Evolutionary conservation across 2,797 vertebrate species (phyloP), one percentile per base, ranked within the genome.

Genomic region (Pempheris klunzingeri): DNA sequence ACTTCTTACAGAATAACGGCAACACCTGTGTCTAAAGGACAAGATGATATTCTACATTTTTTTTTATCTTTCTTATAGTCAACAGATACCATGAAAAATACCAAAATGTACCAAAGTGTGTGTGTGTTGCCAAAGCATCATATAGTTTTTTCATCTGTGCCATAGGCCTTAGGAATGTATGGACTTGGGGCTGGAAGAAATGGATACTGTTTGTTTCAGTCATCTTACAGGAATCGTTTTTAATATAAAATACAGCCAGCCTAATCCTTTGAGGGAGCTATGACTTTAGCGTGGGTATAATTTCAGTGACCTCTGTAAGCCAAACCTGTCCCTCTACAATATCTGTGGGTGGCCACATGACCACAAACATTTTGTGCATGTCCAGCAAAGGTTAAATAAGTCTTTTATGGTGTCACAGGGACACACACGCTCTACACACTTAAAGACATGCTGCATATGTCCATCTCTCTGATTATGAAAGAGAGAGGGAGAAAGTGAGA

Each of bases 381-480:
- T 62, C 26, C 58, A 62, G 15, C 8, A 64, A 64, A 64, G 41
- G 50, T 73, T 30, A 55, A 7, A 12, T 7, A 20, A 44, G 39
- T 72, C 13, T 24, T 46, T 28, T 8, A 41, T 12, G 14, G n/a
- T 20, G 26, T 43, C 17, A 62, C 17, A 62, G 26, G 3, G 26
- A 46, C 22, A 22, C 10, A 20, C 20, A 54, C 30, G 38, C 30
- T 54, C 13, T 22, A 44, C 53, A 54, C 30, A 28, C 5, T 6
- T 36, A 44, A 67, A 36, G 20, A 22, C 38, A 71, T 38, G 22
- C 22, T 5, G n/a, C 52, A 58, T 2, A 54, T 32, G 22, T 50
- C 53, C 11, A 68, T 44, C 57, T 43, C 34, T 17, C 32, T 55
- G 28, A 54, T 74, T 75, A 61, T 66, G 44, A 78, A 71, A 71